Base-by-base conservation (phyloP, 2,113 vertebrate genomes). In the Sclerurus mexicanus region DNA sequence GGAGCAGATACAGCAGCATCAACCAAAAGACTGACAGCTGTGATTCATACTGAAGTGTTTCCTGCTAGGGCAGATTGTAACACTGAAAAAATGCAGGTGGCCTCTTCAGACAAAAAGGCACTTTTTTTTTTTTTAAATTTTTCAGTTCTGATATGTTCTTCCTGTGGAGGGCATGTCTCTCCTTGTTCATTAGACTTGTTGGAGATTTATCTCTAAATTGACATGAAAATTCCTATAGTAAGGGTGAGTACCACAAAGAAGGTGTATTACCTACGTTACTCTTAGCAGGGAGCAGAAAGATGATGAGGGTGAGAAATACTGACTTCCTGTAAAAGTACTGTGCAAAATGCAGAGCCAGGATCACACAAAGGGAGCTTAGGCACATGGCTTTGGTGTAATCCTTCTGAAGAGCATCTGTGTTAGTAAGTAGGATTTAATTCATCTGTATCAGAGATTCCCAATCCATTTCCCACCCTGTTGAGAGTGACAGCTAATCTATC, bases 11-110 rank as follows among this genome's bases (percentile, higher is more conserved):
- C 23, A 84, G 72, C 72, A 88, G 40, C 69, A 82, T 12, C 90
- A 63, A 85, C 56, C 52, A 71, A 74, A 87, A 93, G 67, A 71
- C 56, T 83, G 87, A 91, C 93, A 96, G 87, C 59, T 24, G 30
- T 76, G 87, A 85, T 94, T 89, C 63, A 73, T 60, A 55, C 37
- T 87, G 62, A 93, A 95, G 89, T 90, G 83, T 71, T 93, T 96
- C 94, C 91, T 96, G 82, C n/a, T 83, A 42, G 55, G 35, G 33
- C 1, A 10, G 35, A 90, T 76, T 85, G 50, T 66, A 85, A 82
- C 71, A 67, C 10, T 80, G 87, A 62, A 91, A 93, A 96, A 93
- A 85, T 77, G 85, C 94, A 96, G 74, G 85, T 96, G 95, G 81
- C 81, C 78, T 90, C 87, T 96, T 93, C 91, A 94, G 39, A 85